Conservation (phyloP, 2,113 vertebrate genomes). For the Tragelaphus imberbis region DNA sequence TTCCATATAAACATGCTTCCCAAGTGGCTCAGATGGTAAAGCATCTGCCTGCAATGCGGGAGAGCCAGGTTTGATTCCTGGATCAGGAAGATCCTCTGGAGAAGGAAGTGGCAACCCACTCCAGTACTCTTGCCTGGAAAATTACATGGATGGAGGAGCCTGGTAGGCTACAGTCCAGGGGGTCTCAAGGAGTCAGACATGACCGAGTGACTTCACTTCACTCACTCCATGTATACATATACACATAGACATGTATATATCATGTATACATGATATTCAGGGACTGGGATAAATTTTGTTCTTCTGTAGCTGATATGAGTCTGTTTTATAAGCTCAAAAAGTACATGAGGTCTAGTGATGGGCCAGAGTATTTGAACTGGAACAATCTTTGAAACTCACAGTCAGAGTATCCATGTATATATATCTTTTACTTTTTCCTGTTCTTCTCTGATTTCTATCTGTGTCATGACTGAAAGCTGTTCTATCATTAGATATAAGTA, state of each 20-base stretch:
- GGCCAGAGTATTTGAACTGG: not conserved
- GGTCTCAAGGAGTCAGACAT: fast-evolving
- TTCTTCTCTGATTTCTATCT: not conserved
- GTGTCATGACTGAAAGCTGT: not conserved
- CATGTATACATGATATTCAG: not conserved
- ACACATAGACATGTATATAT: not conserved
- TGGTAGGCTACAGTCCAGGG: not conserved
- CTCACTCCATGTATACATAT: not conserved
- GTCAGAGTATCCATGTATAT: not conserved
- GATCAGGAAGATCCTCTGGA: not conserved
- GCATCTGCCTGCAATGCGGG: fast-evolving
- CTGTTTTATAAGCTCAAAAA: not conserved
- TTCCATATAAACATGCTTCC: not conserved
- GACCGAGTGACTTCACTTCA: not conserved
- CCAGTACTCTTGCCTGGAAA: not conserved
- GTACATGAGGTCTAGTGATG: not conserved
- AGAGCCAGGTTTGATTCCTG: not conserved
- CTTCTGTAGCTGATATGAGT: not conserved
- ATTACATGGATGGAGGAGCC: not conserved
- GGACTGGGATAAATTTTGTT: not conserved
- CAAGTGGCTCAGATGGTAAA: not conserved
- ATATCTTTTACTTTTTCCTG: not conserved
- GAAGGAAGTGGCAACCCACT: not conserved
- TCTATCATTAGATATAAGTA: not conserved
- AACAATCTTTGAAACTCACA: not conserved